A percentile compares a stretch with the other conserved stretches of the same genome.
Conservation (phyloP, 2,113 vertebrate genomes). For the Pogona vitticeps region DNA sequence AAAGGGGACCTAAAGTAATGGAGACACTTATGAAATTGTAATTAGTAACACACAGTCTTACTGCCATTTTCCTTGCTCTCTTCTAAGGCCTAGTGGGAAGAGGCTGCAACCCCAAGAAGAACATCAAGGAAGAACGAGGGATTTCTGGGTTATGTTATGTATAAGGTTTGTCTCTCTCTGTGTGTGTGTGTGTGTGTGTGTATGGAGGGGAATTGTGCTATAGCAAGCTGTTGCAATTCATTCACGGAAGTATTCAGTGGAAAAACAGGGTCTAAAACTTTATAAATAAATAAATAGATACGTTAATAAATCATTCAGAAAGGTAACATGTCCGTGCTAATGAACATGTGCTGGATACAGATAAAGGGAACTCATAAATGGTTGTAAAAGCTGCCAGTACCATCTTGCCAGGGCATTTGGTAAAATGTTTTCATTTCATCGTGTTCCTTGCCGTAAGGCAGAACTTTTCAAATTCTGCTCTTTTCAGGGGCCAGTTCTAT, state of each 20-base stretch:
- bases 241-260: no score
- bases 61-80: no score
- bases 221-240: background rate
- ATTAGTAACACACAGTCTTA: no score
- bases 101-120: background rate
- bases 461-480: background rate
- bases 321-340: background rate
- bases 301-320: background rate
- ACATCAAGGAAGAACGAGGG: background rate
- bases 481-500: background rate
- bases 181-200: no score
- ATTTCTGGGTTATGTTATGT: no score
- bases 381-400: background rate
- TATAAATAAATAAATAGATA: background rate
- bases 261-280: no score
- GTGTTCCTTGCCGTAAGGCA: background rate
- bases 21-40: no score
- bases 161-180: no score
- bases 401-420: background rate
- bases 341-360: background rate
- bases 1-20: no score
- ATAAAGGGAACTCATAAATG: background rate
- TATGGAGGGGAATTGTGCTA: background rate
- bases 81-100: background rate
- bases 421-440: background rate